Base-by-base conservation (phyloP, 2,888 invertebrate genomes). In the Stegana nigrithorax region DNA sequence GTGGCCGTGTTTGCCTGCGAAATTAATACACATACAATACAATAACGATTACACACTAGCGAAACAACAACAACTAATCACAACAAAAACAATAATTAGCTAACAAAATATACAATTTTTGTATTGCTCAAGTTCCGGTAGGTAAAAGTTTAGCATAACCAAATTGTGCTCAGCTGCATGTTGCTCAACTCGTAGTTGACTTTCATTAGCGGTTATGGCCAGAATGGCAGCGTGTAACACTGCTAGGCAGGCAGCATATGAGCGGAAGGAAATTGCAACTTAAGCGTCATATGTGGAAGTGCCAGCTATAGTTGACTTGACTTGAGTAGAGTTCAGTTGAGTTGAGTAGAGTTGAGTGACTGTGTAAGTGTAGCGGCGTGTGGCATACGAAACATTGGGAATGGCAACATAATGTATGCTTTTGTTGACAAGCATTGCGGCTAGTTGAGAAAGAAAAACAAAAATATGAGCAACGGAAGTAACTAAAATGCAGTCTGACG, bases 131-230 rank as follows among this genome's bases (percentile, higher is more conserved):
- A 55, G 29, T 55, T 53, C 17, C 29, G 53, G 19, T 53, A 19
- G 10, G 7, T 36, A 42, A 59, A 59, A 19, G 39, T 42, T 25
- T 36, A 53, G 32, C 26, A n/a, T 14, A 57, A 57, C 57, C 17
- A 42, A 55, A 55, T n/a, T n/a, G n/a, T n/a, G n/a, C n/a, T n/a
- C n/a, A n/a, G n/a, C n/a, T n/a, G n/a, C n/a, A 55, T 55, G 53
- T 29, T 32, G 21, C 26, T 55, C 42, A 45, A 17, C 21, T 14
- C 17, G 21, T 42, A 57, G 60, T 64, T 67, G 64, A 67, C 66
- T 64, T 67, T 67, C 66, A 67, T 67, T 67, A 67, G 66, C 62
- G 66, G 64, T 64, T 64, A 25, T 17, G 29, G 53, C 17, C 19
- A 26, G 29, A 53, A n/a, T 21, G 25, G 6, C 14, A 29, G 27